phyloP scores from a whole-genome alignment of 2,113 vertebrate species.

The Silurus meridionalis region DNA sequence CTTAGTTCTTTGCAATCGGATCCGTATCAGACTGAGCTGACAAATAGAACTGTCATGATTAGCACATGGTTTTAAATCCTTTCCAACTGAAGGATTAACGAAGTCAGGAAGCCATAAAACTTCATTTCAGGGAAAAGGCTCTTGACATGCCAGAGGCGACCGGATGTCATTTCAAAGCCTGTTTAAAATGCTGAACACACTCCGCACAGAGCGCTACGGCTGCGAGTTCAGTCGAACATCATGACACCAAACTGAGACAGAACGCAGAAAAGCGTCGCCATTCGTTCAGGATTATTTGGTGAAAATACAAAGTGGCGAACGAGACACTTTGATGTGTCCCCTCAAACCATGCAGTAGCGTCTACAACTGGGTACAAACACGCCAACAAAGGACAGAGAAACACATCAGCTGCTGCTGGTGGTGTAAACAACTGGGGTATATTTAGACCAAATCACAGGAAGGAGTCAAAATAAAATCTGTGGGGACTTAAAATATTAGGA shows the following conservation, averaged over 20 bases:
- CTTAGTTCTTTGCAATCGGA: not conserved
- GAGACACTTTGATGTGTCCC: not conserved
- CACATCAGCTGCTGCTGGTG: not conserved
- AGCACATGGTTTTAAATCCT: constrained; percentile 9
- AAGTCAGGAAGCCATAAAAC: constrained; percentile 1
- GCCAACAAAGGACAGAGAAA: not conserved
- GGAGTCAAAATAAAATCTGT: not conserved
- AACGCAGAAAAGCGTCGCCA: not conserved
- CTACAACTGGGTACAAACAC: not conserved
- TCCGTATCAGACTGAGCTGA: not conserved
- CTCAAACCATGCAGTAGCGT: not conserved
- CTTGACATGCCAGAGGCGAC: constrained; percentile 5
- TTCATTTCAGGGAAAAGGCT: not conserved
- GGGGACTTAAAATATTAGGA: not conserved
- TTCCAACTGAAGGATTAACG: constrained; percentile 4
- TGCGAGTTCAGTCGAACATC: not conserved
- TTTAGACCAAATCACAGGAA: not conserved
- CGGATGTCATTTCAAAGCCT: constrained; percentile 11
- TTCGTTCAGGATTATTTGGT: not conserved
- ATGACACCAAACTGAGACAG: not conserved
- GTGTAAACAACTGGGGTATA: not conserved
- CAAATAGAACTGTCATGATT: not conserved
- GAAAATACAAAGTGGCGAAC: not conserved
- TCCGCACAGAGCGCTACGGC: not conserved
- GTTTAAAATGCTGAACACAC: constrained; percentile 12